Conservation (phyloP, 1,140 invertebrate genomes). For the Drosophila rufa region DNA sequence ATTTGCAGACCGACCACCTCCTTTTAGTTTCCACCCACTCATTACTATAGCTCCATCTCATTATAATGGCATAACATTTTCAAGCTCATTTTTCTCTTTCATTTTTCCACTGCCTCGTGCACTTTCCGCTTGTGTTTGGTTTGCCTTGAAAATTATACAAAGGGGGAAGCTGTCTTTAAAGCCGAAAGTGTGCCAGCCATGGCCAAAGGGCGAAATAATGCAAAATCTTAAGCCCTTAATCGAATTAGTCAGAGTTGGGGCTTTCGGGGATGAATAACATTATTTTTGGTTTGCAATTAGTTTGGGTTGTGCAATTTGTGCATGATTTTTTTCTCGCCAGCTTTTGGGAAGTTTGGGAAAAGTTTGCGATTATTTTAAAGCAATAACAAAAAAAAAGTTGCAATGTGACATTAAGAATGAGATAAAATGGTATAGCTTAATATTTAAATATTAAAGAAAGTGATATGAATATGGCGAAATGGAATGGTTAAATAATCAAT, state of each 20-base stretch:
- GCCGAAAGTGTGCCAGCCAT: conserved; percentile 39
- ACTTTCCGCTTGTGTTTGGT: conserved; percentile 9
- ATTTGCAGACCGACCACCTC: conserved; percentile 21
- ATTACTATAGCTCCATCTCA: conserved; percentile 44
- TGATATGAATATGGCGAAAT: too few relatives aligned
- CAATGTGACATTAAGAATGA: too few relatives aligned
- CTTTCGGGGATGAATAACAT: conserved; percentile 32
- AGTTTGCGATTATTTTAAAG: neutral
- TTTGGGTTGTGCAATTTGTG: conserved; percentile 29
- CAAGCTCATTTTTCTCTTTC: conserved; percentile 38
- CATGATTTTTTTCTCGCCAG: neutral
- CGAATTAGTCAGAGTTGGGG: conserved; percentile 28
- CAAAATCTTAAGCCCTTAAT: conserved; percentile 36
- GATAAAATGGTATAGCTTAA: too few relatives aligned
- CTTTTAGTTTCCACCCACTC: conserved; percentile 27
- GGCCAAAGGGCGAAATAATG: conserved; percentile 26
- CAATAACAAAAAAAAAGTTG: neutral
- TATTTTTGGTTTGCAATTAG: conserved; percentile 29
- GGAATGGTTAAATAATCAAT: too few relatives aligned
- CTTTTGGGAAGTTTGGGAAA: neutral
- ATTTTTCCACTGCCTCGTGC: conserved; percentile 1
- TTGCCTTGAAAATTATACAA: conserved; percentile 45
- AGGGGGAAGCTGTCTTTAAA: conserved; percentile 20
- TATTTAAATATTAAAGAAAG: too few relatives aligned
- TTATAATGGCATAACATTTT: conserved; percentile 55